Base-by-base conservation (phyloP, 1,140 invertebrate genomes). In the Bemisia tabaci region DNA sequence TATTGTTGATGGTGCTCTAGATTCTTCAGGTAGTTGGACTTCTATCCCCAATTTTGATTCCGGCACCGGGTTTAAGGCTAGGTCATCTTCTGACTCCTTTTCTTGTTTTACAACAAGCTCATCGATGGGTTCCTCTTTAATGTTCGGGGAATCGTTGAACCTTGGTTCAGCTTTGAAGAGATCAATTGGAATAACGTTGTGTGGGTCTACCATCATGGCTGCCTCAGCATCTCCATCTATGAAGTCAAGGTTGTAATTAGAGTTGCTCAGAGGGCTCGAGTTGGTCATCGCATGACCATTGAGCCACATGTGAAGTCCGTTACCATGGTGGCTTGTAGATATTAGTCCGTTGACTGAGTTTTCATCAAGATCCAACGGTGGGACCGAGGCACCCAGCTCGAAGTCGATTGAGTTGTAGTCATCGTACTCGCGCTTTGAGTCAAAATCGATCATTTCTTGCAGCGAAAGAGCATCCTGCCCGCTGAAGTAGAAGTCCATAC, bases 131-230 rank as follows among this genome's bases (percentile, higher is more conserved):
- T 75, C 72, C 26, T 77, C 73, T 67, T 77, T 72, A 22, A 73
- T 73, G 63, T 73, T 71, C 1, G 73, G 65, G 2, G 76, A 67
- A 70, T 77, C 76, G 69, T 74, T 74, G 60, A 75, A 76, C 9
- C 72, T 73, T 26, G 71, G 25, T 60, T 70, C 67, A 11, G 63
- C 65, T 64, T 71, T 71, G 23, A 25, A 59, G 22, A 72, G 68
- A 21, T 70, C 69, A 80, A 83, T 80, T 0, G 83, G 83, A 74
- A 86, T 84, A 60, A 84, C 82, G 26, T 87, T 87, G 71, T 88
- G 90, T 1, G 89, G 89, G 77, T 90, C 89, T 1, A 92, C 88
- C 83, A 88, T 88, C 58, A 85, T 80, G 22, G 86, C 84, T 1
- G 87, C 84, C 25, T 69, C 68, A 0, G 84, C 84, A 69, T 90